A percentile compares a stretch with the other conserved stretches of the same genome.
Evolutionary conservation across 1,140 invertebrate genomes (phyloP).

Genomic region (Tetraneura akinire): DNA sequence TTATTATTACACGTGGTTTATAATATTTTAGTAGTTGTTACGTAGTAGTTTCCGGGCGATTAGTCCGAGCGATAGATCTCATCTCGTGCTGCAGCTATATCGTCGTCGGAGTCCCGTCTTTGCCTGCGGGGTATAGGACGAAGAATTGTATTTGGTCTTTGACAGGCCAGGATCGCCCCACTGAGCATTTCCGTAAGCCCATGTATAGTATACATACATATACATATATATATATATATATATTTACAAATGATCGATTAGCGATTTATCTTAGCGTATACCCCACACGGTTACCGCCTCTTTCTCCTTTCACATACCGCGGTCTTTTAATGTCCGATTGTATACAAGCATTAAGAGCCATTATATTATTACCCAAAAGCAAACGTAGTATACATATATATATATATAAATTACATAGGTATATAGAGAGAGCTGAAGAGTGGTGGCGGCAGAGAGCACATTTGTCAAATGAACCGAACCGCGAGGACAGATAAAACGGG

Average conservation of each 20-base stretch:
- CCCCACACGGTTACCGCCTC: too few species aligned
- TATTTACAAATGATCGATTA: slow-evolving; percentile 3
- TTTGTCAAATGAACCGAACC: slow-evolving; percentile 51
- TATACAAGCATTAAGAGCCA: not conserved
- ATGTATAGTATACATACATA: too few species aligned
- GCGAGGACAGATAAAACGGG: slow-evolving; percentile 47
- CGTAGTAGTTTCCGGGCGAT: not conserved
- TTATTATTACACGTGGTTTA: too few species aligned
- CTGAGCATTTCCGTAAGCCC: too few species aligned
- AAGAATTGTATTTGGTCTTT: not conserved
- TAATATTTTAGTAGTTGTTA: too few species aligned
- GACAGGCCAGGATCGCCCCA: too few species aligned
- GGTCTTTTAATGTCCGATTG: too few species aligned
- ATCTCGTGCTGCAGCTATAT: not conserved
- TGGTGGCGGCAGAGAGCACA: not conserved
- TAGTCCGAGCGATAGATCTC: not conserved
- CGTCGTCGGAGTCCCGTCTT: not conserved
- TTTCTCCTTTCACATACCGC: too few species aligned
- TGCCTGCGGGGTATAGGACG: not conserved
- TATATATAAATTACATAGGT: too few species aligned
- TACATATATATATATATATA: too few species aligned
- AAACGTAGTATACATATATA: too few species aligned
- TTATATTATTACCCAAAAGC: slow-evolving; percentile 31
- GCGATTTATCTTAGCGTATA: not conserved
- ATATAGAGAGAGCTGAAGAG: too few species aligned